A percentile compares a stretch with the other conserved stretches of the same genome.
Evolutionary conservation across 1,140 invertebrate genomes (phyloP).

Genomic region (Schlechtendalia chinensis): DNA sequence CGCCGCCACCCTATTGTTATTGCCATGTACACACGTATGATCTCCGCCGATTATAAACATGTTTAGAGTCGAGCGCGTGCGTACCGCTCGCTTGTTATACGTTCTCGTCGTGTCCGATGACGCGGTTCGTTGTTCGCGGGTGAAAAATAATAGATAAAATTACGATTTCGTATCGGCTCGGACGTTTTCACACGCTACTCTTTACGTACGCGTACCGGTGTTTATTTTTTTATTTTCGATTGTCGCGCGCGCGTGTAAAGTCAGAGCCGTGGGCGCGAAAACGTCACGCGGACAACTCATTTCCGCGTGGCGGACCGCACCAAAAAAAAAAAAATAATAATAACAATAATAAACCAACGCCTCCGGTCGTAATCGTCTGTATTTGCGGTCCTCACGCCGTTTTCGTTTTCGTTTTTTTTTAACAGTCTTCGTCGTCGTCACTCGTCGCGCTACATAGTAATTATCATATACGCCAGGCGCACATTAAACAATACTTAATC

Average conservation of each 20-base stretch:
- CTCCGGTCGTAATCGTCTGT: background rate
- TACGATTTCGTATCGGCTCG: no score
- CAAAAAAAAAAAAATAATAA: background rate
- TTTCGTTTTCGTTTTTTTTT: no score
- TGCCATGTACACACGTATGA: background rate
- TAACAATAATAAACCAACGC: no score
- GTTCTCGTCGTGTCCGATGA: background rate
- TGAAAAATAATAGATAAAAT: background rate
- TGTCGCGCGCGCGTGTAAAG: no score
- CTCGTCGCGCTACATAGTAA: no score
- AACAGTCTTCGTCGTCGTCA: no score
- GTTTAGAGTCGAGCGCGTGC: background rate
- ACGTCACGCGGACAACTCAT: conserved; percentile 2
- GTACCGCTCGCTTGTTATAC: background rate
- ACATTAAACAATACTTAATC: conserved; percentile 14
- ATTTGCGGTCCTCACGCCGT: no score
- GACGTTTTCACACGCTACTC: no score
- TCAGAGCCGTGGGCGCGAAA: background rate
- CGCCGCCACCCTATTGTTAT: conserved; percentile 9
- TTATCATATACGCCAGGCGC: no score
- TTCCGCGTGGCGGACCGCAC: background rate
- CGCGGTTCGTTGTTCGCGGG: background rate
- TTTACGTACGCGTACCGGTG: background rate
- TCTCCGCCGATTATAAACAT: conserved; percentile 24
- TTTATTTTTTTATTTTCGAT: no score